Evolutionary conservation across 2,797 vertebrate genomes (phyloP).

Genomic region (Lateolabrax maculatus): DNA sequence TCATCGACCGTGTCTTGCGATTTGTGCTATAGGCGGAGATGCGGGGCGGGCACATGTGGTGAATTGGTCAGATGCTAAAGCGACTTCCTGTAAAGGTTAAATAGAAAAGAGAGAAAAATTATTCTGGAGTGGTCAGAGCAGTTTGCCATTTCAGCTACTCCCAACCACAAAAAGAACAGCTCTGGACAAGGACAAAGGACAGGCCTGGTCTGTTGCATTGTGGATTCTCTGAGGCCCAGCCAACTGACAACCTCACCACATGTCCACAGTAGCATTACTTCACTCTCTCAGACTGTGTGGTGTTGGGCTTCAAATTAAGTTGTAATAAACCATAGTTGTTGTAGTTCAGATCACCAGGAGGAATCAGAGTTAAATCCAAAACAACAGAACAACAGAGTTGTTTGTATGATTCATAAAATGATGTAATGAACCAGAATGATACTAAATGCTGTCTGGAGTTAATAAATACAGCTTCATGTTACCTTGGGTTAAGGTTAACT

Average conservation of each 20-base stretch:
- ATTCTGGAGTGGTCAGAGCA: not conserved
- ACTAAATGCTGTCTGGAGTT: not conserved
- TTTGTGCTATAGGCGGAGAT: not conserved
- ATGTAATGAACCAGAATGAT: not conserved
- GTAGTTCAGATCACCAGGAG: not conserved
- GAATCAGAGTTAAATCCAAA: not conserved
- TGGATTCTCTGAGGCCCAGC: not conserved
- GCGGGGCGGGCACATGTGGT: not conserved
- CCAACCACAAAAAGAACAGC: not conserved
- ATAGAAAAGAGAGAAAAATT: not conserved
- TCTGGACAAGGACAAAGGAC: not conserved
- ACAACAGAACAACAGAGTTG: no score
- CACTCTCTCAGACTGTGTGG: not conserved
- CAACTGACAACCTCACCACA: not conserved
- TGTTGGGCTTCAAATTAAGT: not conserved
- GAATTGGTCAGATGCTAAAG: not conserved
- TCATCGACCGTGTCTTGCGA: no score
- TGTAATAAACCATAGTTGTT: not conserved
- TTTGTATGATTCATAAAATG: not conserved
- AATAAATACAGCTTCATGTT: not conserved
- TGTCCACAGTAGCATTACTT: not conserved
- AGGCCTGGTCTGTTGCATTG: not conserved
- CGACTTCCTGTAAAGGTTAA: not conserved
- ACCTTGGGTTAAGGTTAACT: not conserved
- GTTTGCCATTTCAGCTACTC: not conserved